These are phyloP conservation scores for Eumerus sabulonum DNA, from an alignment of 2,888 invertebrate genomes.

Conservation along the genomic window DNA sequence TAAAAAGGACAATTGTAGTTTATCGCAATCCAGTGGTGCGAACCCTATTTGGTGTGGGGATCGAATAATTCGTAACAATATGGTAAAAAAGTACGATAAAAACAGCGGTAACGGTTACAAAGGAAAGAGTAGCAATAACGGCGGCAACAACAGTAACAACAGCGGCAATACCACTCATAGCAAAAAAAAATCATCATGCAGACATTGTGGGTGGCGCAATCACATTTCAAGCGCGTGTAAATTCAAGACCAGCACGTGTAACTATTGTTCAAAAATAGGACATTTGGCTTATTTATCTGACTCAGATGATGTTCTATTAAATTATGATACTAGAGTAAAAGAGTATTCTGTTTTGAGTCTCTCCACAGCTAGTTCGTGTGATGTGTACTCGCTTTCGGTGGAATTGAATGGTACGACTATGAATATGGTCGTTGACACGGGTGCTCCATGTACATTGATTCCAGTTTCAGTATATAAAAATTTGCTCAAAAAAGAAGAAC, in stretches of 20 bases:
- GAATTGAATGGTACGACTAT: not conserved
- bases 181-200: not conserved
- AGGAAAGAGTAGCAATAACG: not conserved
- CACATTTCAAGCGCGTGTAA: too few relatives aligned
- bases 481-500: not conserved
- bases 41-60: too few relatives aligned
- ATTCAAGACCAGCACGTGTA: too few relatives aligned
- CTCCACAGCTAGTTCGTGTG: not conserved
- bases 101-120: too few relatives aligned
- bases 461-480: constrained; percentile 37
- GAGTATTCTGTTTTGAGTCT: too few relatives aligned
- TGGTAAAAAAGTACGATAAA: constrained; percentile 12
- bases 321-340: too few relatives aligned
- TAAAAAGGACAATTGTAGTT: too few relatives aligned
- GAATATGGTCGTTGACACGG: not conserved
- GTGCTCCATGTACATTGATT: constrained; percentile 44
- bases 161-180: constrained; percentile 10
- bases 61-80: too few relatives aligned
- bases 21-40: too few relatives aligned
- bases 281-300: too few relatives aligned
- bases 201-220: not conserved
- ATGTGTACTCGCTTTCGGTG: not conserved
- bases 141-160: constrained; percentile 7
- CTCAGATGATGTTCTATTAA: not conserved
- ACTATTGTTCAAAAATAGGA: too few relatives aligned